Base-by-base conservation (phyloP, 2,888 invertebrate genomes). In the Monochamus alternatus region DNA sequence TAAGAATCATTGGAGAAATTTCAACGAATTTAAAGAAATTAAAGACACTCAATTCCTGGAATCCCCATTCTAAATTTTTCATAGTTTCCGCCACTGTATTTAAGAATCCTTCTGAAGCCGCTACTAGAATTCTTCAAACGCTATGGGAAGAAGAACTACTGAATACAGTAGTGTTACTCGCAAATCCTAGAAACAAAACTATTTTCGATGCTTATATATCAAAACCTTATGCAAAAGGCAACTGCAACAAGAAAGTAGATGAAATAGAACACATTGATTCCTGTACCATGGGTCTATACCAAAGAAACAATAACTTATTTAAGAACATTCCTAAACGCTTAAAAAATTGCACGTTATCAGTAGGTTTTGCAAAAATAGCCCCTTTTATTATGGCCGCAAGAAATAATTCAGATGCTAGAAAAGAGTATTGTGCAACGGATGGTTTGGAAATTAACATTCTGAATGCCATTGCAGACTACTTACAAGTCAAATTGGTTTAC, bases 381-480 rank as follows among this genome's bases (percentile, higher is more conserved):
- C 60, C 32, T 12, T n/a, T 32, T 9, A 12, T 60, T n/a, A 58
- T 58, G 38, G 32, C 14, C 55, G 55, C 32, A 55, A 47, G 7
- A 30, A 67, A 67, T 38, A 67, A 67, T 38, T 55, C 67, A n/a
- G 14, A 3, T 5, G 67, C 32, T 2, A n/a, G n/a, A 7, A 14
- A 67, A n/a, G 67, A 67, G 7, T 67, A 58, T n/a, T 7, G 32
- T 5, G 10, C 14, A 3, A 67, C 67, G 4, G 12, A 67, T 38
- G 67, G 67, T n/a, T 55, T 67, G 31, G 67, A 67, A 55, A 55
- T 58, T 55, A 67, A 67, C n/a, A 30, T 67, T 32, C 14, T 67
- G 55, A 67, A 67, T 9, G 38, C 32, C 38, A 67, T 67, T 38
- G 67, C 67, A 3, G n/a, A 67, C 8, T 55, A 55, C 22, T 67